Evolutionary conservation across 2,888 invertebrate species (phyloP), one percentile per base, ranked within the genome.

Genomic region (Pollenia angustigena): DNA sequence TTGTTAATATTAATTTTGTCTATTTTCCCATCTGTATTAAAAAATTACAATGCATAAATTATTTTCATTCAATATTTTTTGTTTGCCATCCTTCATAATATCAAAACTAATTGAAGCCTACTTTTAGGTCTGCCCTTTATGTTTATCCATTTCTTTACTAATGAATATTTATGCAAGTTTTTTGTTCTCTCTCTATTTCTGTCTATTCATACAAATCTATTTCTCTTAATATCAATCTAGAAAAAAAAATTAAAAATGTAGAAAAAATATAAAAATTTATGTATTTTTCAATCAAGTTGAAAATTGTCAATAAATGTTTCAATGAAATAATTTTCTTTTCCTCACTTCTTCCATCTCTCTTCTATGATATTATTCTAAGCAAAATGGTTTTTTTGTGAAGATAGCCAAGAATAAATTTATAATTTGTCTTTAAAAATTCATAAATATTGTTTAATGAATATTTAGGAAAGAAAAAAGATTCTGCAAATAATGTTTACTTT

Each of bases 231-330:
- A 32, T 32, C 32, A 32, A 32, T 32, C 32, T 32, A 32, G 32
- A 46, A 42, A 42, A 58, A 66, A 16, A 60, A 40, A 23, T 2
- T 0, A 23, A 23, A 23, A 23, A 23, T 2, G 7, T 18, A 48
- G n/a, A n/a, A 44, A 32, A 52, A 50, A 9, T 48, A 58, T 40
- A 42, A 58, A 48, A 74, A 74, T 79, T 72, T 52, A 32, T 32
- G 32, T 6, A 80, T 58, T 81, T 72, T 81, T 81, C 81, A 85
- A 74, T 81, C 81, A 85, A 40, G 42, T 68, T 74, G 54, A 78
- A 85, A 85, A 85, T 81, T 85, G 76, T 81, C 78, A 78, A 81
- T 78, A 81, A 78, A 85, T 81, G n/a, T 78, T 72, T 60, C n/a
- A 78, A 78, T 72, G 64, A 68, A 66, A 62, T 66, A 8, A 32